Evolutionary conservation across 2,888 invertebrate species (phyloP).

Genomic region (Taphrorychus bicolor): DNA sequence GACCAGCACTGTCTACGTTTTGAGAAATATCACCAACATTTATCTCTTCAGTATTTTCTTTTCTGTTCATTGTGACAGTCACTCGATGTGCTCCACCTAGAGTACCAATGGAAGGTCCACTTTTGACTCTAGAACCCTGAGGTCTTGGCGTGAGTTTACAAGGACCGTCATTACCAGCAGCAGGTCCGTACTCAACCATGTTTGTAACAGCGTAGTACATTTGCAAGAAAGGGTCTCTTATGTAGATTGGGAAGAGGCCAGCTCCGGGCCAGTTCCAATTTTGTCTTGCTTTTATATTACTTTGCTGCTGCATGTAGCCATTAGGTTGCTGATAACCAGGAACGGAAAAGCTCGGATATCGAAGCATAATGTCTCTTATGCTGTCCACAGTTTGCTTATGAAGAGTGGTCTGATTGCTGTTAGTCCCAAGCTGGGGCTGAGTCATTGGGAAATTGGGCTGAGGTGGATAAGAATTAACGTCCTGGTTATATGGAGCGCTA

Average conservation of each 20-base stretch:
- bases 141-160: slow-evolving; percentile 43
- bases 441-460: background rate
- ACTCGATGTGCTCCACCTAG: slow-evolving; percentile 9
- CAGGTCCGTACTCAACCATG: slow-evolving; percentile 67
- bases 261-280: slow-evolving; percentile 63
- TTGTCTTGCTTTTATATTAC: slow-evolving; percentile 42
- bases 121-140: slow-evolving; percentile 22
- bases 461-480: background rate
- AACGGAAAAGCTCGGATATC: slow-evolving; percentile 1
- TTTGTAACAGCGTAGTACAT: slow-evolving; percentile 64
- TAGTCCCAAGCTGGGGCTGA: too few species aligned
- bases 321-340: background rate
- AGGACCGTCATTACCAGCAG: slow-evolving; percentile 58
- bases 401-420: background rate
- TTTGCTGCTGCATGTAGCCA: background rate
- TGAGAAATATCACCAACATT: background rate
- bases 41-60: slow-evolving; percentile 7
- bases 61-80: slow-evolving; percentile 18
- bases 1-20: background rate
- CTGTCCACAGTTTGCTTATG: slow-evolving; percentile 50
- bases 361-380: slow-evolving; percentile 51
- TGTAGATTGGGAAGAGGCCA: slow-evolving; percentile 64
- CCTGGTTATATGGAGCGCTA: background rate
- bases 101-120: background rate
- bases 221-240: slow-evolving; percentile 66